Percentiles rank a stretch among this genome's conserved stretches.
These are phyloP conservation scores for Dascillus cervinus DNA, from an alignment of 2,888 invertebrate genomes.

Conservation along the genomic window DNA sequence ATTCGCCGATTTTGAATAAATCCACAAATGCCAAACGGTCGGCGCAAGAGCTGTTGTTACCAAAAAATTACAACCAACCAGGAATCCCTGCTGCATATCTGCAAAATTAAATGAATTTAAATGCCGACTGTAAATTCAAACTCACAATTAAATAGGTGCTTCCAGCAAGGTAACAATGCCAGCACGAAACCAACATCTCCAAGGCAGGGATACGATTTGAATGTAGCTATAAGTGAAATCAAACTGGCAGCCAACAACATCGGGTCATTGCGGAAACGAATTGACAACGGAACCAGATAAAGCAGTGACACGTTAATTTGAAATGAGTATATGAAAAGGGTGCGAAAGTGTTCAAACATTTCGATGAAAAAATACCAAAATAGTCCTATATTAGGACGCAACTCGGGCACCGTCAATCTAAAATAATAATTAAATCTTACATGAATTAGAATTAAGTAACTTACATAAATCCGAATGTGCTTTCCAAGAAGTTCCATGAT, in stretches of 20 bases:
- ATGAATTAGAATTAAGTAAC: conserved; percentile 31
- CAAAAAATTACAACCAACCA: conserved; percentile 84
- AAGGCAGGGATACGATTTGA: conserved; percentile 94
- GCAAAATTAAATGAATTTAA: conserved; percentile 30
- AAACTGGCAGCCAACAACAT: conserved; percentile 72
- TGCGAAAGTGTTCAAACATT: conserved; percentile 98
- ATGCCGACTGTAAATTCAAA: too few relatives aligned
- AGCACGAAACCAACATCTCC: conserved; percentile 93
- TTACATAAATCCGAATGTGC: conserved; percentile 57
- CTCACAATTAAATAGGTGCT: conserved; percentile 79
- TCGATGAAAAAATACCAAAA: conserved; percentile 99
- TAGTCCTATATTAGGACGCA: conserved; percentile 93
- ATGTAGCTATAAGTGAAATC: conserved; percentile 77
- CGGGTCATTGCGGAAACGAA: conserved; percentile 72
- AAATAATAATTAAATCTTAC: conserved; percentile 27
- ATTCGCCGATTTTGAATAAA: conserved; percentile 95
- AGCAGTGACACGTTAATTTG: conserved; percentile 91
- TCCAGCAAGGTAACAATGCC: conserved; percentile 85
- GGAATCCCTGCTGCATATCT: conserved; percentile 93
- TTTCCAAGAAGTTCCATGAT: conserved; percentile 53
- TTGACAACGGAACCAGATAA: conserved; percentile 81
- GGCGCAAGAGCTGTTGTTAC: conserved; percentile 88
- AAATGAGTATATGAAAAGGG: conserved; percentile 91
- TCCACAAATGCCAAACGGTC: conserved; percentile 97
- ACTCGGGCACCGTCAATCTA: conserved; percentile 84